These are phyloP conservation scores for Cephonodes hylas DNA, from an alignment of 2,888 invertebrate species.

Conservation along the genomic window DNA sequence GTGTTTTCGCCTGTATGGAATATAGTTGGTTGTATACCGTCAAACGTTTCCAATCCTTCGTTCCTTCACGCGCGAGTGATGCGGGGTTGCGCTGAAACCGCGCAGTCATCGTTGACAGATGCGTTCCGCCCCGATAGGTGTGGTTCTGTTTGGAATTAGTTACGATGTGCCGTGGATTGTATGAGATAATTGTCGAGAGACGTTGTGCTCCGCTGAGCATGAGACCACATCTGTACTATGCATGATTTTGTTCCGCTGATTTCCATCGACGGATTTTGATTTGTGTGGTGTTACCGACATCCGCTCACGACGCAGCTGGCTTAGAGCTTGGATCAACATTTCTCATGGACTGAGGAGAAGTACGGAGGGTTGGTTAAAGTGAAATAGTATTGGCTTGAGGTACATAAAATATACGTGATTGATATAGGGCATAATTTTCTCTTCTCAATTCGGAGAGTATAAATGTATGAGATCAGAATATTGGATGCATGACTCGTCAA, in stretches of 20 bases:
- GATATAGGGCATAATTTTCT: too few species aligned
- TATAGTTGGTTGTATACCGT: conserved; percentile 34
- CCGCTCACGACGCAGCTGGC: too few species aligned
- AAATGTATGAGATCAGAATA: too few species aligned
- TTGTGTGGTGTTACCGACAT: background rate
- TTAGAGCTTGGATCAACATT: too few species aligned
- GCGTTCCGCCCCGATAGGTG: conserved; percentile 72
- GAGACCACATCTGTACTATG: conserved; percentile 16
- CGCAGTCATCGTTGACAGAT: conserved; percentile 63
- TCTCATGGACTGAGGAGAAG: too few species aligned
- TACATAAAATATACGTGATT: too few species aligned
- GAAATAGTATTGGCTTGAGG: too few species aligned
- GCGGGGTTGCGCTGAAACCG: conserved; percentile 53
- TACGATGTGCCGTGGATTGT: conserved; percentile 23
- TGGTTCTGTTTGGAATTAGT: conserved; percentile 41
- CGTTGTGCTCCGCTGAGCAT: conserved; percentile 11
- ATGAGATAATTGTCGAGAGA: conserved; percentile 17
- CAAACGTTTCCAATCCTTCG: conserved; percentile 56
- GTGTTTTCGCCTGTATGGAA: conserved; percentile 21
- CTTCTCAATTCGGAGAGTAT: too few species aligned
- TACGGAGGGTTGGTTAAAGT: too few species aligned
- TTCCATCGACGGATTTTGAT: background rate
- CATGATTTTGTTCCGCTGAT: conserved; percentile 7
- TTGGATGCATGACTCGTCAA: too few species aligned
- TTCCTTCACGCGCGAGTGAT: conserved; percentile 65